A percentile compares a stretch with the other conserved stretches of the same genome.
These are phyloP conservation scores for Antheraea assamensis DNA, from an alignment of 2,888 invertebrate species.

Conservation along the genomic window DNA sequence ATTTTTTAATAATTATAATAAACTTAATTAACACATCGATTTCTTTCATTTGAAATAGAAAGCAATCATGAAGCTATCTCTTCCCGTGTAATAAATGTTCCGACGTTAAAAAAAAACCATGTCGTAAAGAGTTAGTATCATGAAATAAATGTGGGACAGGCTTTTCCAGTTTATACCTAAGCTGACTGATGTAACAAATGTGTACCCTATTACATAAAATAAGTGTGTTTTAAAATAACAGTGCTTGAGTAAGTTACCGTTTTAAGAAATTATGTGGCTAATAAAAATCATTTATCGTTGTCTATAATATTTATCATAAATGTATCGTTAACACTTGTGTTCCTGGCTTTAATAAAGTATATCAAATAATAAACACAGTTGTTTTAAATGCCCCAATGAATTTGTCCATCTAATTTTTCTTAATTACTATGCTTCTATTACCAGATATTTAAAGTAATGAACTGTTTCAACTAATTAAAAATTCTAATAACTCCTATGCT, in stretches of 20 bases:
- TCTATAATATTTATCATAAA: slow-evolving; percentile 41
- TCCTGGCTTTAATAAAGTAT: slow-evolving; percentile 77
- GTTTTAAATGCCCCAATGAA: slow-evolving; percentile 12
- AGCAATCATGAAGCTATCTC: neutral
- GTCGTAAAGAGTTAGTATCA: slow-evolving; percentile 11
- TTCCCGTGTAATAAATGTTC: slow-evolving; percentile 3
- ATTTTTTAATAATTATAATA: neutral
- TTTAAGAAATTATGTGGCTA: slow-evolving; percentile 31
- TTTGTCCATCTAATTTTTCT: neutral
- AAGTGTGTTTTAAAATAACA: slow-evolving; percentile 17
- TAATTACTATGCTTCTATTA: neutral
- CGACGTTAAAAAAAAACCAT: neutral
- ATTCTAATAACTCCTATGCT: no score
- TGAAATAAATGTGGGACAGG: slow-evolving; percentile 20
- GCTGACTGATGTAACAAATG: slow-evolving; percentile 18
- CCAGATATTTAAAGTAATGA: no score
- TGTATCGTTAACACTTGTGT: slow-evolving; percentile 69
- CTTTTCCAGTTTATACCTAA: slow-evolving; percentile 18
- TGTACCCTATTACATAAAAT: slow-evolving; percentile 17
- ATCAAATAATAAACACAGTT: slow-evolving; percentile 42
- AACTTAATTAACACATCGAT: neutral
- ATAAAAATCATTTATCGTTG: slow-evolving; percentile 36
- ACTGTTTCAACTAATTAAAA: no score
- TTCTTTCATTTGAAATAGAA: neutral
- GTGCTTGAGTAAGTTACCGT: slow-evolving; percentile 10